Conservation (phyloP, 1,140 invertebrate species). For the Thaumatotibia leucotreta region DNA sequence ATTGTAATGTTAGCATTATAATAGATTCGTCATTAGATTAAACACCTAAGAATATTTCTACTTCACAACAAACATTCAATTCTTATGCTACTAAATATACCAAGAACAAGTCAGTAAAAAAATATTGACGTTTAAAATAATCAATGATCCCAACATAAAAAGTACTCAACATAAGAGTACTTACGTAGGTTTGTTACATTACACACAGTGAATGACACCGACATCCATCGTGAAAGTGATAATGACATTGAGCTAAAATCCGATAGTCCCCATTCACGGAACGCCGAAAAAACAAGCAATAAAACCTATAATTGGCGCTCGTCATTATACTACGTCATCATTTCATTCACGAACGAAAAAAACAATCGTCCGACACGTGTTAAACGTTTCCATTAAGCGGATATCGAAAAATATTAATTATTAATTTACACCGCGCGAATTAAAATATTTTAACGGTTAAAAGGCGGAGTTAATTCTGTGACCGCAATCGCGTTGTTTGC, state of each 20-base stretch:
- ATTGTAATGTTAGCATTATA: no score
- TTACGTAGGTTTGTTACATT: no score
- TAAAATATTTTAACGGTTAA: constrained; percentile 74
- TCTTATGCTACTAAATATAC: no score
- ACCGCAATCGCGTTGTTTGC: constrained; percentile 72
- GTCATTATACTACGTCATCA: constrained; percentile 75
- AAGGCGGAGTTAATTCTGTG: constrained; percentile 72
- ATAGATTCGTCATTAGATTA: no score
- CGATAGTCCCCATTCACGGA: constrained; percentile 72
- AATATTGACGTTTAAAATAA: no score
- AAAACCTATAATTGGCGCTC: constrained; percentile 73
- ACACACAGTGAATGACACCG: constrained; percentile 15
- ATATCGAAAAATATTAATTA: constrained; percentile 73
- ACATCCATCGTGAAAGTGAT: constrained; percentile 70
- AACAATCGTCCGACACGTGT: constrained; percentile 71
- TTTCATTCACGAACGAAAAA: constrained; percentile 72
- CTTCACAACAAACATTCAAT: no score
- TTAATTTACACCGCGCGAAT: constrained; percentile 71
- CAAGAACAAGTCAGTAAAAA: no score
- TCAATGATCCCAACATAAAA: no score
- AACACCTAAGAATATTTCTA: no score
- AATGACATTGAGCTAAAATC: constrained; percentile 75
- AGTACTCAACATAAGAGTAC: no score
- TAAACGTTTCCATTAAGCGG: constrained; percentile 63
- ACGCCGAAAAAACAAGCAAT: constrained; percentile 69